phyloP scores from a whole-genome alignment of 2,888 invertebrate species.

The Dynastes tityus region DNA sequence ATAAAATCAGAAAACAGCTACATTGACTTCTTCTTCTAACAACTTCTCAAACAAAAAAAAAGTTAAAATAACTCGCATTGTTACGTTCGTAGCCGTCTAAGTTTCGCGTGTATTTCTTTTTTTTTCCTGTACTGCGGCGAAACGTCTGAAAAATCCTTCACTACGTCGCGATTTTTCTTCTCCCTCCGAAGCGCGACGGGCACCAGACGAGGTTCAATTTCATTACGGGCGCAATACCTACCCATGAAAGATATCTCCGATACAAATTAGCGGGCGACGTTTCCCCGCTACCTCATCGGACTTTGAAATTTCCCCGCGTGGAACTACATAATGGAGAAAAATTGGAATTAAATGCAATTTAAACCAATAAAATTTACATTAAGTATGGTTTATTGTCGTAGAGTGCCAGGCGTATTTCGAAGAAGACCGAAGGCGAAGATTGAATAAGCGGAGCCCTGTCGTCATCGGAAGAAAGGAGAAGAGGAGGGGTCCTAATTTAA shows the following conservation, averaged over 20 bases:
- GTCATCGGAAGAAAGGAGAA: not conserved
- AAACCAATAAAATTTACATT: constrained; percentile 53
- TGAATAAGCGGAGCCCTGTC: constrained; percentile 11
- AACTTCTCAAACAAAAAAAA: too few species aligned
- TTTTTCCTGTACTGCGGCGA: too few species aligned
- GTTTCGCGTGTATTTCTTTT: too few species aligned
- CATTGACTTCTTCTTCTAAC: too few species aligned
- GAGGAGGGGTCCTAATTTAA: constrained; percentile 50
- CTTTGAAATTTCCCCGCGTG: constrained; percentile 36
- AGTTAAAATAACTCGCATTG: too few species aligned
- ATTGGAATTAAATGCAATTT: constrained; percentile 53
- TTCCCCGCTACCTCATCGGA: constrained; percentile 29
- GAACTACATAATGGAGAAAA: constrained; percentile 49
- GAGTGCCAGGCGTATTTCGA: constrained; percentile 21
- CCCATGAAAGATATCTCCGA: constrained; percentile 59
- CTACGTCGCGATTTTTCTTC: too few species aligned
- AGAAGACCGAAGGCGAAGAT: not conserved
- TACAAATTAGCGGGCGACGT: constrained; percentile 52
- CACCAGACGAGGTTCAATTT: not conserved
- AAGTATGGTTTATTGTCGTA: constrained; percentile 48
- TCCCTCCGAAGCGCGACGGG: too few species aligned
- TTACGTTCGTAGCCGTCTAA: too few species aligned
- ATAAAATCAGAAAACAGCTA: too few species aligned
- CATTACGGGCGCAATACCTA: not conserved
- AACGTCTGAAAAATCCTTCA: too few species aligned